Evolutionary conservation across 1,140 invertebrate genomes (phyloP), one percentile per base, ranked within the genome.

Genomic region (fruit fly (Drosophila melanogaster)): DNA sequence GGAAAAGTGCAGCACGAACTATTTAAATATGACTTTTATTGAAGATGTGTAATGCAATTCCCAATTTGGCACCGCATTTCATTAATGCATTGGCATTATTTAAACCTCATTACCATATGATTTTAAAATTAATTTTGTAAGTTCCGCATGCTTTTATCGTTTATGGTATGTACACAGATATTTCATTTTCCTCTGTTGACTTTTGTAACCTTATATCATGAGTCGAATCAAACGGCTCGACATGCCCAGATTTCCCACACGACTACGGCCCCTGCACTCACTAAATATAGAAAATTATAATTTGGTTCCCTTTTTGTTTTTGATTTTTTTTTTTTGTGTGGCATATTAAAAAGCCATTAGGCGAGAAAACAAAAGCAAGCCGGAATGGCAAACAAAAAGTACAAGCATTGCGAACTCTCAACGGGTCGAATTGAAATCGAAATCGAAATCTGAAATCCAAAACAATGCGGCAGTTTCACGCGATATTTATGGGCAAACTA

Each of bases 401-500:
- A 62, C 58, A 26, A 60, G 58, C 58, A 54, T 22, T 49, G 24
- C 57, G 40, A 77, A 59, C 46, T 15, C 35, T 41, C 37, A 51
- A 61, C 47, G 56, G 47, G 47, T 57, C 35, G 53, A 43, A 78
- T 62, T 62, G 38, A 74, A 78, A 38, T 58, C 53, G 38, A 74
- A 78, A 38, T 58, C 53, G 57, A 77, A 77, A 75, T 60, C 33
- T 49, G 38, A 51, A 60, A 80, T 35, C 40, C 37, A 33, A 65
- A 66, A 73, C 61, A 76, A 77, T 79, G 74, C 73, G 62, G 59
- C 60, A 61, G 53, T 65, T 65, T 54, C 51, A 65, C 54, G 38
- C 37, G 38, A 51, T 56, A 70, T 76, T 76, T 76, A 76, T 76
- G 72, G 22, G 40, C 71, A 75, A 76, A 73, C 60, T 75, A 46